Evolutionary conservation across 2,113 vertebrate genomes (phyloP), one percentile per base, ranked within the genome.

Genomic region (Edolisoma coerulescens): DNA sequence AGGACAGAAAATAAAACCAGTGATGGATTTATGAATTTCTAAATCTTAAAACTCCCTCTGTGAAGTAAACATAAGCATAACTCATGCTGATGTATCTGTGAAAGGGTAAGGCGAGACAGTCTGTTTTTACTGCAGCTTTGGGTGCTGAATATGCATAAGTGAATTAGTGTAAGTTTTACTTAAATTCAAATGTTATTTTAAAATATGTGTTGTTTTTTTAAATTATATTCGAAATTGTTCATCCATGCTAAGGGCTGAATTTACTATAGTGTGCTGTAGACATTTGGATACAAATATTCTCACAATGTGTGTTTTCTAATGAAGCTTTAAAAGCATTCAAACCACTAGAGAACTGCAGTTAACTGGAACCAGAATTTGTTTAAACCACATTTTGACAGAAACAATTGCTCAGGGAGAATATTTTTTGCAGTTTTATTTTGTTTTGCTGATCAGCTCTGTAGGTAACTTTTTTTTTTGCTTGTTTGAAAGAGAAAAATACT

Each of bases 301-400:
- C 67, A 52, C 56, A 68, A 18, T 45, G 60, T 67, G 50, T 94
- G 44, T 64, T 89, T 95, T 37, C 65, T 92, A 90, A 89, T 87
- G 87, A 95, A 95, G 89, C 84, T 94, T 95, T 95, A 71, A 95
- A 93, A 95, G 86, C 54, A 7, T 84, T 84, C 60, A 95, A 87
- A 91, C 87, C 95, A 89, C 94, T 41, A 92, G 95, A 95, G 84
- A 60, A 68, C 80, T 78, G 69, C 73, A 67, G 91, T 91, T 92
- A 91, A 78, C 87, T 75, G 81, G 28, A 92, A 61, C 77, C 56
- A 79, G 95, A 78, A 75, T 92, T 93, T 80, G 60, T 89, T 96
- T 91, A 94, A 93, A 84, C 69, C 41, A 56, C 19, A 3, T 84
- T 96, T 94, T 91, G 93, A 96, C 86, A 91, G 84, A 89, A 89